Conservation (phyloP, 2,888 invertebrate genomes). For the Lingula anatina region DNA sequence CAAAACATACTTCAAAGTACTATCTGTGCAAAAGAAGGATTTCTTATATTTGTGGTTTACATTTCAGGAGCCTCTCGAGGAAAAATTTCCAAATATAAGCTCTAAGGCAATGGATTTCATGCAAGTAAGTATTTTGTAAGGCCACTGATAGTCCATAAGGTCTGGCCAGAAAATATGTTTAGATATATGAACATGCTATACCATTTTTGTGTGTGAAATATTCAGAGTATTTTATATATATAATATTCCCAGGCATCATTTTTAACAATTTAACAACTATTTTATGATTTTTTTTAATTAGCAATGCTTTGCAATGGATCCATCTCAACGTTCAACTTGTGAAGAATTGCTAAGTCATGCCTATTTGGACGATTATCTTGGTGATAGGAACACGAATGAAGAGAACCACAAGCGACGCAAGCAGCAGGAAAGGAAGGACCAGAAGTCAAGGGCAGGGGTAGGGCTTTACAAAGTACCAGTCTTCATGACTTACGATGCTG, state of each 20-base stretch:
- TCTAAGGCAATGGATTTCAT: constrained; percentile 41
- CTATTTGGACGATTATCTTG: constrained; percentile 79
- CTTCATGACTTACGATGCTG: no score
- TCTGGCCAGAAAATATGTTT: no score
- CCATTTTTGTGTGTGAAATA: no score
- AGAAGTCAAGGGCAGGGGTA: no score
- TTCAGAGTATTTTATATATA: no score
- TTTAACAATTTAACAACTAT: no score
- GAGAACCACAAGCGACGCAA: constrained; percentile 1
- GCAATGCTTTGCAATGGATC: constrained; percentile 95
- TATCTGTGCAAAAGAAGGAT: not conserved
- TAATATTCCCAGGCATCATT: no score
- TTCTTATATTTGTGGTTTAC: not conserved
- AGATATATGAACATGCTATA: no score
- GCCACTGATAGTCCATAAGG: not conserved
- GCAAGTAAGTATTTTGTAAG: constrained; percentile 22
- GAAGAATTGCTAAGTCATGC: constrained; percentile 83
- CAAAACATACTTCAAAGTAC: no score
- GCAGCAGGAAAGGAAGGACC: not conserved
- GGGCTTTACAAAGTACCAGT: not conserved
- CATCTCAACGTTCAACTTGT: constrained; percentile 84
- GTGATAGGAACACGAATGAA: constrained; percentile 19
- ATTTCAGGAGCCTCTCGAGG: constrained; percentile 70
- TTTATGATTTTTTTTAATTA: no score
- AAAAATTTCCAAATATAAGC: constrained; percentile 69